These are phyloP conservation scores for Pristionchus pacificus DNA, from an alignment of 1,140 invertebrate genomes.

Conservation along the genomic window DNA sequence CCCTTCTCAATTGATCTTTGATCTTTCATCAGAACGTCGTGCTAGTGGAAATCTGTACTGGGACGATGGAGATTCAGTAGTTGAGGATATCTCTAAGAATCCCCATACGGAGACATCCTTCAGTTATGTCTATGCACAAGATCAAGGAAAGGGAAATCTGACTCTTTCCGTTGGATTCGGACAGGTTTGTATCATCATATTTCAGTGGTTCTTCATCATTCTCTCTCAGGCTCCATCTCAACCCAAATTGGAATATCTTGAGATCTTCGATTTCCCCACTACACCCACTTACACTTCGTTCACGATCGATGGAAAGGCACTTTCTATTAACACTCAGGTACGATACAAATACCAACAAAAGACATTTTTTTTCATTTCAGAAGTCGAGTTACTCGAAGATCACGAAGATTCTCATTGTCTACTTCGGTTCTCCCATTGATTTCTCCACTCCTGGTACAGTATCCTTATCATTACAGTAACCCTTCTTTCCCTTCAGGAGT, in stretches of 20 bases:
- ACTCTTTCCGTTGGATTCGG: slow-evolving; percentile 4
- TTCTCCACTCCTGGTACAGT: neutral
- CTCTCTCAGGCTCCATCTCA: slow-evolving; percentile 11
- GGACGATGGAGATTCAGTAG: slow-evolving; percentile 69
- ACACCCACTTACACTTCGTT: slow-evolving; percentile 28
- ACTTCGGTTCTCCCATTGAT: neutral
- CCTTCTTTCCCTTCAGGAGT: neutral
- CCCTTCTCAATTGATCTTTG: too few relatives aligned
- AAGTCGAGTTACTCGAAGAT: slow-evolving; percentile 23
- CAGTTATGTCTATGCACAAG: slow-evolving; percentile 7
- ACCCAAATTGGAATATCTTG: slow-evolving; percentile 27
- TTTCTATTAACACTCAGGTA: slow-evolving; percentile 27
- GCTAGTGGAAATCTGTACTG: slow-evolving; percentile 68
- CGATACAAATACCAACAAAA: too few relatives aligned
- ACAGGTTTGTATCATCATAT: neutral
- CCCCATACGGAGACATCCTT: slow-evolving; percentile 17
- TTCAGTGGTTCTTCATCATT: slow-evolving; percentile 7
- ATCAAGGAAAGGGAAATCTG: slow-evolving; percentile 9
- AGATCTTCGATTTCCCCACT: slow-evolving; percentile 32
- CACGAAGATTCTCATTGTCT: slow-evolving; percentile 25
- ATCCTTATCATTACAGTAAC: neutral
- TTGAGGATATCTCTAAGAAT: slow-evolving; percentile 23
- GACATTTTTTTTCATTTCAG: too few relatives aligned
- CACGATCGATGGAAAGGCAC: slow-evolving; percentile 22
- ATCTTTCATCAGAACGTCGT: slow-evolving; percentile 61